Evolutionary conservation across 2,797 vertebrate genomes (phyloP).

Genomic region (Meriones psammophilus): DNA sequence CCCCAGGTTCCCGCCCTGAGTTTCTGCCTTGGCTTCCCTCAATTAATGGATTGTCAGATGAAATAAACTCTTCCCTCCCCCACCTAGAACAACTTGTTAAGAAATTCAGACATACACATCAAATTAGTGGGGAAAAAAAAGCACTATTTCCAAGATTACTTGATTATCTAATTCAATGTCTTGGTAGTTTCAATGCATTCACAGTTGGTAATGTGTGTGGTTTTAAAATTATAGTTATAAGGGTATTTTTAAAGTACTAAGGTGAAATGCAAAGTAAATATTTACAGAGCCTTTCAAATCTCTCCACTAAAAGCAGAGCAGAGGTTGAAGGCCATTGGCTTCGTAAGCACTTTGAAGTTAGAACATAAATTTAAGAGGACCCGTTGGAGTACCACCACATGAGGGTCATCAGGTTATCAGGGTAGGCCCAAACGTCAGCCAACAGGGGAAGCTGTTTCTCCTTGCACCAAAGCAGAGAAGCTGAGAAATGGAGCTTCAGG

Average conservation of each 20-base stretch:
- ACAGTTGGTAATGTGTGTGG: slow-evolving; percentile 21
- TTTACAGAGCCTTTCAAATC: slow-evolving; percentile 12
- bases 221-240: slow-evolving; percentile 27
- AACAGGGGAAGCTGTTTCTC: slow-evolving; percentile 2
- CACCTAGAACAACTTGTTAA: background rate
- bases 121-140: background rate
- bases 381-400: background rate
- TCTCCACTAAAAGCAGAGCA: background rate
- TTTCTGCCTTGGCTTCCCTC: background rate
- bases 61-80: background rate
- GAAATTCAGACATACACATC: slow-evolving; percentile 30
- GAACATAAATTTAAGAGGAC: slow-evolving; percentile 49
- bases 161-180: background rate
- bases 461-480: slow-evolving; percentile 6
- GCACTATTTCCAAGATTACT: slow-evolving; percentile 56
- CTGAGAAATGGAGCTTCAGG: slow-evolving; percentile 24
- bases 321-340: slow-evolving; percentile 21
- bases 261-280: slow-evolving; percentile 51
- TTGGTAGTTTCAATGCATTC: background rate
- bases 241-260: slow-evolving; percentile 42
- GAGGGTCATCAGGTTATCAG: slow-evolving; percentile 36
- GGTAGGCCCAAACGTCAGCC: slow-evolving; percentile 9
- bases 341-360: slow-evolving; percentile 10
- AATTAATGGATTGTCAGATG: background rate
- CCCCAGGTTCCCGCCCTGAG: background rate